These are phyloP conservation scores for Chaetops frenatus DNA, from an alignment of 2,113 vertebrate species.

Conservation along the genomic window DNA sequence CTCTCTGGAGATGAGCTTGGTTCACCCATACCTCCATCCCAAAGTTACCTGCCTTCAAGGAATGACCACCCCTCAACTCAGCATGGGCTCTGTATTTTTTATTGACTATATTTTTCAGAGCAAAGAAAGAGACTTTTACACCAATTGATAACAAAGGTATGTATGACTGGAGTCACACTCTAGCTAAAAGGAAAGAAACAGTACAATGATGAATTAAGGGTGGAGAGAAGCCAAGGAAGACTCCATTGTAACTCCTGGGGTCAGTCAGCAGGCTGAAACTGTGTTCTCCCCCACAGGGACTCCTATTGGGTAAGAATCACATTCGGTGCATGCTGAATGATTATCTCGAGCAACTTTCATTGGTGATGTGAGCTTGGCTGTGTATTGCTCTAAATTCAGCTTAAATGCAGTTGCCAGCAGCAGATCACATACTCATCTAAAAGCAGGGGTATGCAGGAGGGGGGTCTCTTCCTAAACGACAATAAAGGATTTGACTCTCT, in stretches of 20 bases:
- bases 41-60: not conserved
- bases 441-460: not conserved
- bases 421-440: not conserved
- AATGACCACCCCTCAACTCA: not conserved
- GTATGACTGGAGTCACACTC: not conserved
- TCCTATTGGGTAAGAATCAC: not conserved
- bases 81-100: not conserved
- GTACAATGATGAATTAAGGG: not conserved
- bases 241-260: not conserved
- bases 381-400: not conserved
- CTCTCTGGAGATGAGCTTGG: not conserved
- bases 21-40: not conserved
- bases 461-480: not conserved
- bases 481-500: not conserved
- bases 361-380: not conserved
- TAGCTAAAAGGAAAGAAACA: not conserved
- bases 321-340: not conserved
- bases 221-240: not conserved
- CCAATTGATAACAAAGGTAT: not conserved
- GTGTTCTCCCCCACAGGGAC: fast-evolving
- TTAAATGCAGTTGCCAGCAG: not conserved
- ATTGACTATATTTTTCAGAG: not conserved
- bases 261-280: not conserved
- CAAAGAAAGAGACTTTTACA: not conserved
- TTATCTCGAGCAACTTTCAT: not conserved